Evolutionary conservation across 2,888 invertebrate species (phyloP), one percentile per base, ranked within the genome.

Genomic region (Ctena decussata): DNA sequence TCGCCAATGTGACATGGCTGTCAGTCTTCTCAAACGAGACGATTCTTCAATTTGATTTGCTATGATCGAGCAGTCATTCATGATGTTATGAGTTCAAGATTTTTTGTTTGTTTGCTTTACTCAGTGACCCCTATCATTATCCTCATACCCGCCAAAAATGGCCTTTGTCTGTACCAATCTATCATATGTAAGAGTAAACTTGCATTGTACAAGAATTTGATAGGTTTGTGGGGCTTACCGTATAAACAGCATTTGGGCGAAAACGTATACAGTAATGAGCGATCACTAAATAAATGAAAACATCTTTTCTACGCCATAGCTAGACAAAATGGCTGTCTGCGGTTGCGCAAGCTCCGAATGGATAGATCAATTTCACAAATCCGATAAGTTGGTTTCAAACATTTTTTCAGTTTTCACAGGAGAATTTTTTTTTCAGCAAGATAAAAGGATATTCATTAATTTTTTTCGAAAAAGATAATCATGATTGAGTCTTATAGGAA

Each of bases 251-350:
- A 46, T 46, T 46, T 46, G 21, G 12, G 21, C 21, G 46, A 46
- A 46, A 15, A 21, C 8, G n/a, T 5, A 24, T 21, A 15, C 11
- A 15, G n/a, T 49, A 39, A 73, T 37, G 60, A 77, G 24, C 35
- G 24, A 60, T 41, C 37, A 74, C 44, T 69, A 32, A 32, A 32
- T 75, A 65, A 32, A 37, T 46, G 27, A 46, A 74, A 30, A 57
- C 39, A 80, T 32, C 30, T 65, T 65, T 65, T 81, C 83, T 85
- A 81, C 87, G 83, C 85, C 80, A 77, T 86, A 74, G 65, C 60
- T 74, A 79, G 86, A 89, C 88, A 89, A 86, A 77, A 86, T 86
- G 86, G 88, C 84, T 81, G 88, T 82, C 87, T 88, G 88, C 80
- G 84, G 85, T 86, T 84, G 57, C 49, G 57, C 46, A 24, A n/a